Evolutionary conservation across 1,140 invertebrate genomes (phyloP).

Genomic region (Teleogryllus occipitalis): DNA sequence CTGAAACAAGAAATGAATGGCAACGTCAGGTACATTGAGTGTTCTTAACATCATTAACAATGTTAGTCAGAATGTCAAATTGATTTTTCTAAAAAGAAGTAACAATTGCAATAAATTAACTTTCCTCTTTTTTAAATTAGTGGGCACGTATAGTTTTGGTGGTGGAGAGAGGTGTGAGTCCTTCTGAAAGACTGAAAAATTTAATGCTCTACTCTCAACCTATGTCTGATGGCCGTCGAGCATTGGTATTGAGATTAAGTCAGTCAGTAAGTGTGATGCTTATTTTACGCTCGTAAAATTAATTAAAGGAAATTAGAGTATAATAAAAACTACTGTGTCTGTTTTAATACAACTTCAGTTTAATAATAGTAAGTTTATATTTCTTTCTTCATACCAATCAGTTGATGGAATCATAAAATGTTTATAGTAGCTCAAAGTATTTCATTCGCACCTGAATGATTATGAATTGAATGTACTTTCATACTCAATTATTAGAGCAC

Average conservation of each 20-base stretch:
- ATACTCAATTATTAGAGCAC: too few species aligned
- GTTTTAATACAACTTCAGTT: too few species aligned
- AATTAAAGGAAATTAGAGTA: background rate
- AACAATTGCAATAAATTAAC: background rate
- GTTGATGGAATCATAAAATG: too few species aligned
- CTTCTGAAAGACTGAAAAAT: conserved; percentile 72
- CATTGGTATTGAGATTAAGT: conserved; percentile 74
- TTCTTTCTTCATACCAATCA: too few species aligned
- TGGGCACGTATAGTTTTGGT: conserved; percentile 97
- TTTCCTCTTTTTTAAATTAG: conserved; percentile 42
- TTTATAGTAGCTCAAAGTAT: too few species aligned
- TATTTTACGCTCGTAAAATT: background rate
- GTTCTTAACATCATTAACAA: too few species aligned
- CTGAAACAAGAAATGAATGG: conserved; percentile 95
- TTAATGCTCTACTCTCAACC: conserved; percentile 89
- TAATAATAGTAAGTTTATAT: too few species aligned
- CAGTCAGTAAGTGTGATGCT: conserved; percentile 52
- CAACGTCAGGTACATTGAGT: conserved; percentile 71
- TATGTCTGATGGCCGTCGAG: conserved; percentile 83
- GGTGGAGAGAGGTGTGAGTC: conserved; percentile 88
- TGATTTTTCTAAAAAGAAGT: background rate
- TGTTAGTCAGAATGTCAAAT: too few species aligned
- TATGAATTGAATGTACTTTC: too few species aligned
- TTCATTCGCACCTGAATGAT: too few species aligned
- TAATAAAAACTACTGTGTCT: too few species aligned